A percentile compares a stretch with the other conserved stretches of the same genome.
These are phyloP conservation scores for Corapipo altera DNA, from an alignment of 2,113 vertebrate species.

Conservation along the genomic window DNA sequence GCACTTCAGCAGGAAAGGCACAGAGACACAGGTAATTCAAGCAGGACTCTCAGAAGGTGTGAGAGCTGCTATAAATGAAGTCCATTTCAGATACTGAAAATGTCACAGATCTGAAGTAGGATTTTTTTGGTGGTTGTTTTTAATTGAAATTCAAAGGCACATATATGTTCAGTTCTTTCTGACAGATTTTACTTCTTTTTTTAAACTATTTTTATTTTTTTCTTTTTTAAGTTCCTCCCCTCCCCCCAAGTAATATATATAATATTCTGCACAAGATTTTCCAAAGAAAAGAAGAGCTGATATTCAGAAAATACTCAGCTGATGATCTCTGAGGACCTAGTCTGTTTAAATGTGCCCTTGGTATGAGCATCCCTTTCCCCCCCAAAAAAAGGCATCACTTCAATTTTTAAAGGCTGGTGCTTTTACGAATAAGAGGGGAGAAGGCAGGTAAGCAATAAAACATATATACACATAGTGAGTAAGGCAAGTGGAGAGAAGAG, in stretches of 20 bases:
- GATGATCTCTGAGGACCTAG: neutral
- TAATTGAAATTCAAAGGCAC: neutral
- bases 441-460: neutral
- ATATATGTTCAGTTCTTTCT: neutral
- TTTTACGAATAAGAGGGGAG: neutral
- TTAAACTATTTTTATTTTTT: neutral
- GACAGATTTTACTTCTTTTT: accelerated
- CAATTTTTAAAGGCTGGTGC: neutral
- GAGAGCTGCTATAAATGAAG: neutral
- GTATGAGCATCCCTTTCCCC: neutral
- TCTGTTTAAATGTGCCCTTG: neutral
- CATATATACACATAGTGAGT: neutral
- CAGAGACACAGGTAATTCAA: neutral
- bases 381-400: neutral
- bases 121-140: neutral
- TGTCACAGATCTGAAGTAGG: neutral
- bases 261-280: neutral
- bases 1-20: neutral
- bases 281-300: neutral
- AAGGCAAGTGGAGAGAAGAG: neutral
- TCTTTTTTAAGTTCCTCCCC: neutral
- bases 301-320: neutral
- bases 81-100: neutral
- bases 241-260: accelerated
- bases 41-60: neutral